These are phyloP conservation scores for Nannobrachium achirus DNA, from an alignment of 2,113 vertebrate species.

Conservation along the genomic window DNA sequence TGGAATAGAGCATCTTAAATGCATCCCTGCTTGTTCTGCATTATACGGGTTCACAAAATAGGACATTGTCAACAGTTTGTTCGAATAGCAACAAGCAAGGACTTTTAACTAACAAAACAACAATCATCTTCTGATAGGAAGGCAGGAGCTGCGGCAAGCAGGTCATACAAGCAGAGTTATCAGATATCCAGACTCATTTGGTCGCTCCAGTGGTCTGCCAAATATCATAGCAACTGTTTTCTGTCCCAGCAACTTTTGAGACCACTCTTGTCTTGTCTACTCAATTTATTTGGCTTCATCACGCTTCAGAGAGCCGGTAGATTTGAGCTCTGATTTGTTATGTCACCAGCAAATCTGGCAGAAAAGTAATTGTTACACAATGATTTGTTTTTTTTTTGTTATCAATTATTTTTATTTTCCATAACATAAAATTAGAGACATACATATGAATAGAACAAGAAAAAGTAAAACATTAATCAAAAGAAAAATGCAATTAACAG, in stretches of 20 bases:
- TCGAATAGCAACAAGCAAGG: background rate
- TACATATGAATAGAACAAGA: no score
- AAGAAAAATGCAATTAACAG: no score
- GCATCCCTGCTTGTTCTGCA: constrained; percentile 4
- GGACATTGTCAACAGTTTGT: background rate
- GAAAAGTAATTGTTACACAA: no score
- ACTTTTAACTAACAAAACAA: background rate
- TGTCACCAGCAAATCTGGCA: no score
- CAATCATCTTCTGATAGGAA: background rate
- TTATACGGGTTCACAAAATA: constrained; percentile 13
- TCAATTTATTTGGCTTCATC: constrained; percentile 2
- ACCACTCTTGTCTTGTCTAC: background rate
- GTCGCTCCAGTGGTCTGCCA: constrained; percentile 33
- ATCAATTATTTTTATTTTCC: no score
- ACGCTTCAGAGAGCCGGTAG: background rate
- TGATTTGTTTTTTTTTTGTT: no score
- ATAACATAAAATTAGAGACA: no score
- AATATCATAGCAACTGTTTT: constrained; percentile 12
- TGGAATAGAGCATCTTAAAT: constrained; percentile 9
- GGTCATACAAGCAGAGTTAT: constrained; percentile 21
- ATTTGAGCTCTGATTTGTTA: background rate
- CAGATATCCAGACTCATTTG: constrained; percentile 16
- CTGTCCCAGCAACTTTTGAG: constrained; percentile 10
- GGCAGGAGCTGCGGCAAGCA: background rate
- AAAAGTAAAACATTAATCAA: no score